Evolutionary conservation across 2,888 invertebrate genomes (phyloP), one percentile per base, ranked within the genome.

Genomic region (Sphinx pinastri): DNA sequence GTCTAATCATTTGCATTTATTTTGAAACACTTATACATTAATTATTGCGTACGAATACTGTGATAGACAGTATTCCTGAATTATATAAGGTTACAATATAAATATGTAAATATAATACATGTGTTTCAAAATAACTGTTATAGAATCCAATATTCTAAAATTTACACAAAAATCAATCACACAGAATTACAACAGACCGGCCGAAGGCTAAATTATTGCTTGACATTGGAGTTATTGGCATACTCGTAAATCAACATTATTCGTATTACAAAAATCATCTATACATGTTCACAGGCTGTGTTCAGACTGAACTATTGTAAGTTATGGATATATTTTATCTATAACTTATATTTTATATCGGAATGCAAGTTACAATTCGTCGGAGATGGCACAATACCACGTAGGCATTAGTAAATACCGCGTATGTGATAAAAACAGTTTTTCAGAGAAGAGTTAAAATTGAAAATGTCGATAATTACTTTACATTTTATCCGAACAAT

Each of bases 181-280:
- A 70, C 69, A 68, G 77, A 78, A 76, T 73, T 75, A 78, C 76
- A 74, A 74, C 89, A 88, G 91, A 88, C 90, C 90, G 88, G 87
- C 88, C 78, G 72, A 89, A 90, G 89, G 89, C 90, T 74, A 85
- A 86, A 87, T 88, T 92, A 92, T 92, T 92, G 92, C 91, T 92
- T 76, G 73, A 82, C 78, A 79, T 86, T 85, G 70, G 75, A 79
- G 72, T 83, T 82, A 82, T 49, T 55, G 10, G 19, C 47, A 74
- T 74, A 38, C 38, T 38, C 8, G 38, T 38, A 76, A 77, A 74
- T 72, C 71, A 73, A 63, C 63, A 49, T 47, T 19, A 47, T 63
- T 63, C 60, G 8, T 60, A 0, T 60, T 49, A 49, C 63, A 63
- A 63, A 47, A 63, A 16, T 47, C 60, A 60, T 49, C 13, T 47